Evolutionary conservation across 1,140 invertebrate species (phyloP).

Genomic region (Daktulosphaira vitifoliae): DNA sequence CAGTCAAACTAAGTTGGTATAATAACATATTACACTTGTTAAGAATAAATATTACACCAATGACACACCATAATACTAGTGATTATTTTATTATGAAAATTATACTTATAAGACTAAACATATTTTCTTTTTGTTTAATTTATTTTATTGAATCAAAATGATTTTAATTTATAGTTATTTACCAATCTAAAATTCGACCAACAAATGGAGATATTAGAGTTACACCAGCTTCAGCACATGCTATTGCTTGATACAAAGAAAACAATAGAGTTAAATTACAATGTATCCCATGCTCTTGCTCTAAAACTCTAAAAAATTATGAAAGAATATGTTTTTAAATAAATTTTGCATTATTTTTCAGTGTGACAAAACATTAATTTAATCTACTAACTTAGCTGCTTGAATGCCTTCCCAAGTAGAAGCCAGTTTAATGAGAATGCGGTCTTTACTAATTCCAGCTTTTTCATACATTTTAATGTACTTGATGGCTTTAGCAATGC

Average conservation of each 20-base stretch:
- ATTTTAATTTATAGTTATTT: conserved; percentile 41
- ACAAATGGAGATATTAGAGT: conserved; percentile 93
- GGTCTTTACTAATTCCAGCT: conserved; percentile 79
- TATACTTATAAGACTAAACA: neutral
- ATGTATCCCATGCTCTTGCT: conserved; percentile 86
- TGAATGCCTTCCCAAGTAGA: conserved; percentile 99
- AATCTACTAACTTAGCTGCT: conserved; percentile 70
- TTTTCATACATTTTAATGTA: conserved; percentile 85
- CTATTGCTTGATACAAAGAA: conserved; percentile 90
- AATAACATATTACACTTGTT: too few species aligned
- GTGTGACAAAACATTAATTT: too few species aligned
- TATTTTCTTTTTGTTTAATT: neutral
- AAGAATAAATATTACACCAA: too few species aligned
- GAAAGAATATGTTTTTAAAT: neutral
- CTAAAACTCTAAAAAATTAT: conserved; percentile 61
- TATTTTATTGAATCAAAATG: neutral
- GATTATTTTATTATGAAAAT: neutral
- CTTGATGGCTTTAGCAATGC: conserved; percentile 79
- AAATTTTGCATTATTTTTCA: too few species aligned
- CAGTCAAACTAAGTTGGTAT: too few species aligned
- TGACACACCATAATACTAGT: neutral
- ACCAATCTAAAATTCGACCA: conserved; percentile 91
- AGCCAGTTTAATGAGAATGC: conserved; percentile 92
- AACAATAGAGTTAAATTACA: conserved; percentile 97
- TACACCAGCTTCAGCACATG: conserved; percentile 94